These are phyloP conservation scores for Leptodactylus fuscus DNA, from an alignment of 2,113 vertebrate genomes.

Conservation along the genomic window DNA sequence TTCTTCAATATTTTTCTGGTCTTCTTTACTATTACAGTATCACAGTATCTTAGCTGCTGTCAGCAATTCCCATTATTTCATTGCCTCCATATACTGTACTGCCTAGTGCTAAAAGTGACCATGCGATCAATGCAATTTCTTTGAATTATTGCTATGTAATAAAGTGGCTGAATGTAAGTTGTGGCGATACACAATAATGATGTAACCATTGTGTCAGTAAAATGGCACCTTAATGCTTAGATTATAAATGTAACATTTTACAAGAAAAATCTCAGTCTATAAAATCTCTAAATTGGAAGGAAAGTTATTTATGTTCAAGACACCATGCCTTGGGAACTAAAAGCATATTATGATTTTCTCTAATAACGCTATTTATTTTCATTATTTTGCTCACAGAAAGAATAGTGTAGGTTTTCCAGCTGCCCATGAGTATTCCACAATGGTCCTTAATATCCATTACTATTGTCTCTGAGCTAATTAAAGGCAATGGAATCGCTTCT, in stretches of 20 bases:
- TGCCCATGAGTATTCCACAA: slow-evolving; percentile 46
- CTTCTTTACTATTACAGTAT: neutral
- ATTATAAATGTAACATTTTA: slow-evolving; percentile 21
- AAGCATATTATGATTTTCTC: slow-evolving; percentile 43
- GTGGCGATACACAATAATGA: neutral
- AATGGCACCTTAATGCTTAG: neutral
- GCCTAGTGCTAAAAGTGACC: neutral
- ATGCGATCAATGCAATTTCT: neutral
- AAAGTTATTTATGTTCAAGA: slow-evolving; percentile 28
- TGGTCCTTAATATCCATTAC: slow-evolving; percentile 38
- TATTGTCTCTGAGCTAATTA: slow-evolving; percentile 38
- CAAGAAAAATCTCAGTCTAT: neutral
- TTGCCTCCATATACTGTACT: neutral
- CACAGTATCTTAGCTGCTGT: neutral
- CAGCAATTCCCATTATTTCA: neutral
- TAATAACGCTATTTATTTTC: slow-evolving; percentile 53
- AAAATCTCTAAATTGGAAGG: slow-evolving; percentile 30
- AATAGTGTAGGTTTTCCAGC: slow-evolving; percentile 26
- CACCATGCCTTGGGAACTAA: slow-evolving; percentile 39
- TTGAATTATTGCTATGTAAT: slow-evolving; percentile 7
- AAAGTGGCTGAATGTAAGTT: neutral
- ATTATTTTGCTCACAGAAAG: slow-evolving; percentile 50
- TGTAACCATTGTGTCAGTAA: neutral
- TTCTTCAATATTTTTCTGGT: neutral
- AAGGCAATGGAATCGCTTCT: slow-evolving; percentile 17